Evolutionary conservation across 2,888 invertebrate species (phyloP).

Genomic region (Alsophila aescularia): DNA sequence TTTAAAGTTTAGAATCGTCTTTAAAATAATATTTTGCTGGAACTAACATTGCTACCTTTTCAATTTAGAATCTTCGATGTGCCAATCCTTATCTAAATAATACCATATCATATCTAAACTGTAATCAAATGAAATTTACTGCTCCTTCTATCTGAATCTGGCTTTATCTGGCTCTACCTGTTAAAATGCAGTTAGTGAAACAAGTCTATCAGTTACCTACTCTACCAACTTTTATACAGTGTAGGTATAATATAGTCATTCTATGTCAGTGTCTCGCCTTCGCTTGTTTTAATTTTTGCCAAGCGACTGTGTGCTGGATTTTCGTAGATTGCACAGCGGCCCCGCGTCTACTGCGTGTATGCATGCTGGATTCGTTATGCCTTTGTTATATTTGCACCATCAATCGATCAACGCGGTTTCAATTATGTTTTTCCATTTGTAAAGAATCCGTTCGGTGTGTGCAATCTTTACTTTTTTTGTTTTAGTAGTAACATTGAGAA

Average conservation of each 20-base stretch:
- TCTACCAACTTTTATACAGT: constrained; percentile 7
- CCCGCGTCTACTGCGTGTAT: neutral
- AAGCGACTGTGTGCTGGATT: no score
- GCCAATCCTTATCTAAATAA: no score
- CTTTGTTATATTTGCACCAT: neutral
- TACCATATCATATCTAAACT: no score
- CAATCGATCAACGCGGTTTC: neutral
- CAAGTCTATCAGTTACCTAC: constrained; percentile 21
- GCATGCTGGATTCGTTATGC: neutral
- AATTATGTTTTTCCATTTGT: no score
- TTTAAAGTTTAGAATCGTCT: neutral
- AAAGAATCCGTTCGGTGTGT: no score
- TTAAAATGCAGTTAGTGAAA: constrained; percentile 12
- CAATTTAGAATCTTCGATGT: neutral
- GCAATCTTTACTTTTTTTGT: no score
- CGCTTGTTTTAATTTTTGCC: constrained; percentile 3
- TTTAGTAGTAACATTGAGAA: no score
- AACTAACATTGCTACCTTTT: neutral
- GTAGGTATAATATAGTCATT: no score
- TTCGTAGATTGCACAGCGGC: no score
- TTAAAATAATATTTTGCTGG: neutral
- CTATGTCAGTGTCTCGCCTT: constrained; percentile 8
- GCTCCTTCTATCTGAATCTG: no score
- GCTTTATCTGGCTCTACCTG: neutral
- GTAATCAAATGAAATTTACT: neutral